These are phyloP conservation scores for Eptatretus atami DNA, from an alignment of 2,797 vertebrate genomes.

Conservation along the genomic window DNA sequence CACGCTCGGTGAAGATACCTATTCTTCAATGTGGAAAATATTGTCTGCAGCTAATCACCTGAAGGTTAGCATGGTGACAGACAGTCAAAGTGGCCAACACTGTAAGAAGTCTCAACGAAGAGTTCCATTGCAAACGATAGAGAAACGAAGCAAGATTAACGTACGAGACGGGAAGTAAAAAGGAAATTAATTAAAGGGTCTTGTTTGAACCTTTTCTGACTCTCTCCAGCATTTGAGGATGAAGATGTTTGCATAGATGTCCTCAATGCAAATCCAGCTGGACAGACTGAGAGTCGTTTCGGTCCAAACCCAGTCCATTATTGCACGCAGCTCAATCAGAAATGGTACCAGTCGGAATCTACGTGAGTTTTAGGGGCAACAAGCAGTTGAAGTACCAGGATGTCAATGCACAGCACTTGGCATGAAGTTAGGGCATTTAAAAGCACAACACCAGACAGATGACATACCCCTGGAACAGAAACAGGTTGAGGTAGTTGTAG, in stretches of 20 bases:
- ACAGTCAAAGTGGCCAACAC: no score
- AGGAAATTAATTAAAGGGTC: no score
- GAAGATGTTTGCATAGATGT: constrained; percentile 96
- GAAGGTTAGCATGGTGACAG: no score
- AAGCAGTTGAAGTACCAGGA: background rate
- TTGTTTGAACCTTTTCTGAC: constrained; percentile 51
- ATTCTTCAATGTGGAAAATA: no score
- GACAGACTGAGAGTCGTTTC: constrained; percentile 89
- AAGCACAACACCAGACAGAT: no score
- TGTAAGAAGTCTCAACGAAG: no score
- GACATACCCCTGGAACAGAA: constrained; percentile 63
- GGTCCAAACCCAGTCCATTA: constrained; percentile 99
- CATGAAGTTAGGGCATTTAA: background rate
- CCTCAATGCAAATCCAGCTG: constrained; percentile 98
- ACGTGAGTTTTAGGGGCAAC: constrained; percentile 6
- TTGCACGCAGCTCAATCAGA: constrained; percentile 70
- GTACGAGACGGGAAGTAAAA: no score
- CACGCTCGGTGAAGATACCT: no score
- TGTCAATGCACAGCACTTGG: background rate
- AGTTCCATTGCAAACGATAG: no score
- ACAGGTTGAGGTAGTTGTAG: constrained; percentile 29
- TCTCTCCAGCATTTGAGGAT: constrained; percentile 98
- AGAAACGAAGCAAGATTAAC: no score
- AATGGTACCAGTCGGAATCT: constrained; percentile 90
- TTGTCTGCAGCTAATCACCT: no score